These are phyloP conservation scores for Vandiemenella viatica DNA, from an alignment of 2,888 invertebrate species.

Conservation along the genomic window DNA sequence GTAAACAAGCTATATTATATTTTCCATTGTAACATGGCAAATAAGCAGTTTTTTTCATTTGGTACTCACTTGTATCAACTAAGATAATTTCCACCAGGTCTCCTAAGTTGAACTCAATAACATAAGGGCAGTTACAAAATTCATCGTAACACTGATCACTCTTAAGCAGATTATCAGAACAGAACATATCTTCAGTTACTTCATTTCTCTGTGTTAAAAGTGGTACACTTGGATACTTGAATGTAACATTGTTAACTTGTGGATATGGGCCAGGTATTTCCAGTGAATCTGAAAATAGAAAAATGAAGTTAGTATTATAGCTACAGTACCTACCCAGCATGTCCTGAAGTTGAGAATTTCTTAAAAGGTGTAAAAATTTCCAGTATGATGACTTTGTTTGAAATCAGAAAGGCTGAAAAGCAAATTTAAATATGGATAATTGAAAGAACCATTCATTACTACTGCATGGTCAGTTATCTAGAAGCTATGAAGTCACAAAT, in stretches of 20 bases:
- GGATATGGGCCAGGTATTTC: conserved; percentile 23
- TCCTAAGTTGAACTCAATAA: conserved; percentile 22
- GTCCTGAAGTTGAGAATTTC: too few species aligned
- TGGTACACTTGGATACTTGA: conserved; percentile 26
- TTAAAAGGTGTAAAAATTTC: too few species aligned
- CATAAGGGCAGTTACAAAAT: conserved; percentile 29
- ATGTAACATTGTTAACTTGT: conserved; percentile 29
- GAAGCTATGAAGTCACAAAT: too few species aligned
- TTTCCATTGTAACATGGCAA: neutral
- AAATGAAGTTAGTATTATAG: conserved; percentile 16
- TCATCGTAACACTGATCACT: conserved; percentile 21
- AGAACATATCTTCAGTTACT: conserved; percentile 22
- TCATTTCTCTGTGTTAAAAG: conserved; percentile 27
- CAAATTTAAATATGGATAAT: too few species aligned
- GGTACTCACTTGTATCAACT: conserved; percentile 26
- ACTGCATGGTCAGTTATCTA: too few species aligned
- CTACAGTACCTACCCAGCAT: too few species aligned
- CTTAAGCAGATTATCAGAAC: conserved; percentile 19
- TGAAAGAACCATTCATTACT: too few species aligned
- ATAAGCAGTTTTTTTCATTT: neutral
- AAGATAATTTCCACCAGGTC: conserved; percentile 29
- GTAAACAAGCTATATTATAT: neutral
- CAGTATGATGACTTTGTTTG: too few species aligned
- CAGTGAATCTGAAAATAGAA: conserved; percentile 15
- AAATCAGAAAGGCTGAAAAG: too few species aligned